Evolutionary conservation across 2,113 vertebrate genomes (phyloP).

Genomic region (Fukomys damarensis): DNA sequence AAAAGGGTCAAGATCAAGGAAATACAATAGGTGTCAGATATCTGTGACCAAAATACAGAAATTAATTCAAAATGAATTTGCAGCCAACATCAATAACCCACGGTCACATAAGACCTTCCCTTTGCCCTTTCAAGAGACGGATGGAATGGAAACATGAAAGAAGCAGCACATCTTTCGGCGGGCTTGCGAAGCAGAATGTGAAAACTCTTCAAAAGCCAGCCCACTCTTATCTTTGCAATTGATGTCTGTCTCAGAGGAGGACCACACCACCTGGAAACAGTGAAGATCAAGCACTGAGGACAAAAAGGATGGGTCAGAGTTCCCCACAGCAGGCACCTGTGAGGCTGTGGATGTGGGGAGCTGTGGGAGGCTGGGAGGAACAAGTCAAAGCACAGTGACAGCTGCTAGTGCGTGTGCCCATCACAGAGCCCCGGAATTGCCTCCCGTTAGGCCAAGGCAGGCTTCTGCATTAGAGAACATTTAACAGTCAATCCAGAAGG

Average conservation of each 20-base stretch:
- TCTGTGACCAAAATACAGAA: conserved; percentile 49
- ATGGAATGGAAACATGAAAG: conserved; percentile 71
- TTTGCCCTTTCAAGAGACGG: conserved; percentile 57
- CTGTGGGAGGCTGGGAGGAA: background rate
- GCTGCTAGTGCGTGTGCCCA: background rate
- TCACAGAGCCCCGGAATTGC: background rate
- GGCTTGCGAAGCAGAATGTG: conserved; percentile 53
- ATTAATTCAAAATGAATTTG: conserved; percentile 74
- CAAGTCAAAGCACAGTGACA: background rate
- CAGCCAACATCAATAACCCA: conserved; percentile 55
- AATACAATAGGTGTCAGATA: conserved; percentile 22
- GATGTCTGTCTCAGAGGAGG: conserved; percentile 74
- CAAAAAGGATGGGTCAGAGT: conserved; percentile 43
- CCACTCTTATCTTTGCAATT: conserved; percentile 71
- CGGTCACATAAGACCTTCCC: background rate
- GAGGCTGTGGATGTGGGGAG: background rate
- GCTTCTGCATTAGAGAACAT: background rate
- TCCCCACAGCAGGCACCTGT: background rate
- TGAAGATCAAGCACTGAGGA: background rate
- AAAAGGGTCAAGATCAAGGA: conserved; percentile 72
- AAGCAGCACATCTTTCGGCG: conserved; percentile 6
- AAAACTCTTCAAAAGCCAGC: conserved; percentile 75
- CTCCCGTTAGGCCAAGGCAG: conserved; percentile 29
- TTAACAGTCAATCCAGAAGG: conserved; percentile 41
- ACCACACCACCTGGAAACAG: conserved; percentile 57